Percentiles rank a stretch among this genome's conserved stretches.
Conservation (phyloP, 53 echinoderm and acorn worm genomes). For the Astropecten irregularis region DNA sequence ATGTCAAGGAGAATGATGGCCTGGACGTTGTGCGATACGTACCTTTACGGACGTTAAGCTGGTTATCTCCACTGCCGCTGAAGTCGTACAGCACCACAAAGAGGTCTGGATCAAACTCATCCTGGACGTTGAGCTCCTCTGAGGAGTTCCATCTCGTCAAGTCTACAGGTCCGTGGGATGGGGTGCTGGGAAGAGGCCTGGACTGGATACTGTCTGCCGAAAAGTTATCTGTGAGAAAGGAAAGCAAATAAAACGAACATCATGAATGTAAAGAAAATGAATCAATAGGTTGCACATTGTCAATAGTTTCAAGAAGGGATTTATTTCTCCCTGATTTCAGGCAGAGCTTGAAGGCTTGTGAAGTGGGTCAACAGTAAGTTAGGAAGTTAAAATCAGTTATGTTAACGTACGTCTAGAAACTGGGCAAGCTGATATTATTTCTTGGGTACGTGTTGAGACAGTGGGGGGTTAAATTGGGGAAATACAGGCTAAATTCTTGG, state of each 20-base stretch:
- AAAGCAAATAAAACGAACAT: neutral
- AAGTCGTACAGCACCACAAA: constrained; percentile 98
- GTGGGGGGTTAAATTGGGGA: too few relatives aligned
- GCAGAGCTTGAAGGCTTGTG: too few relatives aligned
- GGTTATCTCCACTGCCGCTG: constrained; percentile 92
- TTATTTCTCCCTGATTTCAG: too few relatives aligned
- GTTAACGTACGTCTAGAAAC: too few relatives aligned
- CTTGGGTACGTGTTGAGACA: too few relatives aligned
- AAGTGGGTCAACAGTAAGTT: too few relatives aligned
- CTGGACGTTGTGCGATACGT: too few relatives aligned
- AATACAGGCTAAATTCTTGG: too few relatives aligned
- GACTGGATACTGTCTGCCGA: constrained; percentile 79
- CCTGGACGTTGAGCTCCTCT: constrained; percentile 76
- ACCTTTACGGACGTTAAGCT: constrained; percentile 96
- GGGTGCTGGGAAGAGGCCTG: constrained; percentile 93
- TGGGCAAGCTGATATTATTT: too few relatives aligned
- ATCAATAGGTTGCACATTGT: neutral
- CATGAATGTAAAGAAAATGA: neutral
- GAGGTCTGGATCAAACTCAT: constrained; percentile 86
- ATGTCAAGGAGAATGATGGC: too few relatives aligned
- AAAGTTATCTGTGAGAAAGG: constrained; percentile 34
- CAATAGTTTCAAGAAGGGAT: too few relatives aligned
- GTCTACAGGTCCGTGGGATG: constrained; percentile 67
- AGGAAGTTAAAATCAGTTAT: too few relatives aligned
- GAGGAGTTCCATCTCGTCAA: constrained; percentile 86